Conservation (phyloP, 2,888 invertebrate species). For the Catocala sponsa region DNA sequence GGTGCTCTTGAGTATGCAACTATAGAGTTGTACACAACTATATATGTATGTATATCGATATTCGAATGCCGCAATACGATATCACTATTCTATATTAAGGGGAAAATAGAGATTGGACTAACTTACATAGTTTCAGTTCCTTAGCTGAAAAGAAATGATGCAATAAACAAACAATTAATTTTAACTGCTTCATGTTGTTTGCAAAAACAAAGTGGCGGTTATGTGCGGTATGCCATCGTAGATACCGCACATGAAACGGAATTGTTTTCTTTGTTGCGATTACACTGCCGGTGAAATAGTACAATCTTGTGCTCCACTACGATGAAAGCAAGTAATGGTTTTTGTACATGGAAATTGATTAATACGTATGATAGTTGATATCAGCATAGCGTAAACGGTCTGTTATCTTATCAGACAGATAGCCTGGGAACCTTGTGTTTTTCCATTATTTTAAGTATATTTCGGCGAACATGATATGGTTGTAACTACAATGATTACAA, state of each 20-base stretch:
- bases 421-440: constrained; percentile 39
- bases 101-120: too few species aligned
- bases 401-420: constrained; percentile 47
- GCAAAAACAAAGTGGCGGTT: constrained; percentile 18
- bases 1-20: too few species aligned
- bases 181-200: constrained; percentile 13
- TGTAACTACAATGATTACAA: constrained; percentile 34
- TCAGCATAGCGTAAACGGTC: constrained; percentile 4
- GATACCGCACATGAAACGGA: background rate
- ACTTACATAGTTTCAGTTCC: too few species aligned
- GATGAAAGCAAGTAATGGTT: constrained; percentile 15
- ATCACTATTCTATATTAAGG: too few species aligned
- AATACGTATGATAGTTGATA: background rate
- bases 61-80: too few species aligned
- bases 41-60: too few species aligned
- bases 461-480: constrained; percentile 38
- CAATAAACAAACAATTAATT: constrained; percentile 2
- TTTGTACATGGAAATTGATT: background rate
- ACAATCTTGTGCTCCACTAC: fast-evolving
- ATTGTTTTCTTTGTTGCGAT: background rate
- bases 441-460: constrained; percentile 40
- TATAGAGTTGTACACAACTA: too few species aligned
- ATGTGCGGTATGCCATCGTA: background rate
- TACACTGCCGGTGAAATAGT: constrained; percentile 4
- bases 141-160: too few species aligned